Percentiles rank a stretch among this genome's conserved stretches.
phyloP scores from a whole-genome alignment of 2,888 invertebrate species.

The Ophioninae sp. region DNA sequence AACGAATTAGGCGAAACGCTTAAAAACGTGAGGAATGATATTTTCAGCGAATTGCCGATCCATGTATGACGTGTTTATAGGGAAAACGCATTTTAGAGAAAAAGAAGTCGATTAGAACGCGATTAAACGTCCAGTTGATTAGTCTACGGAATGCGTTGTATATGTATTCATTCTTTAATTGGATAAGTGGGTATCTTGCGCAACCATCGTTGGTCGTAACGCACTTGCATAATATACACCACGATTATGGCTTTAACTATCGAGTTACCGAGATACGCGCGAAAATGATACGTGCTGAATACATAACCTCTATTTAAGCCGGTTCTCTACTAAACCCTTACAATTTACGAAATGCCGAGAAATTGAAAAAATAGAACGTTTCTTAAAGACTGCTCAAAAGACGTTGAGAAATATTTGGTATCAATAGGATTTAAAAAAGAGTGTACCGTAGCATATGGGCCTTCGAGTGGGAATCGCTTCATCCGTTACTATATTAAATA shows the following conservation, averaged over 20 bases:
- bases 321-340: background rate
- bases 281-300: background rate
- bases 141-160: background rate
- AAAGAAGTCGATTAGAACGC: background rate
- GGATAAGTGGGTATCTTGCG: conserved; percentile 1
- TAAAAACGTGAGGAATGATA: background rate
- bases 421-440: background rate
- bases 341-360: background rate
- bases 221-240: conserved; percentile 9
- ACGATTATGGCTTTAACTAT: conserved; percentile 1
- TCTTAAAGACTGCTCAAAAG: background rate
- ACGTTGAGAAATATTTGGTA: background rate
- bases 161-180: conserved; percentile 1
- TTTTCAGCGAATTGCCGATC: background rate
- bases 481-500: background rate
- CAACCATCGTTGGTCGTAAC: background rate
- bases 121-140: background rate
- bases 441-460: background rate
- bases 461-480: background rate
- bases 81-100: background rate
- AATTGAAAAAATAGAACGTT: background rate
- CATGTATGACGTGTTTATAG: background rate
- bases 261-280: background rate
- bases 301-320: background rate
- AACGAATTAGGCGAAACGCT: background rate